Conservation (phyloP, 2,888 invertebrate genomes). For the Malthinus flaveolus region DNA sequence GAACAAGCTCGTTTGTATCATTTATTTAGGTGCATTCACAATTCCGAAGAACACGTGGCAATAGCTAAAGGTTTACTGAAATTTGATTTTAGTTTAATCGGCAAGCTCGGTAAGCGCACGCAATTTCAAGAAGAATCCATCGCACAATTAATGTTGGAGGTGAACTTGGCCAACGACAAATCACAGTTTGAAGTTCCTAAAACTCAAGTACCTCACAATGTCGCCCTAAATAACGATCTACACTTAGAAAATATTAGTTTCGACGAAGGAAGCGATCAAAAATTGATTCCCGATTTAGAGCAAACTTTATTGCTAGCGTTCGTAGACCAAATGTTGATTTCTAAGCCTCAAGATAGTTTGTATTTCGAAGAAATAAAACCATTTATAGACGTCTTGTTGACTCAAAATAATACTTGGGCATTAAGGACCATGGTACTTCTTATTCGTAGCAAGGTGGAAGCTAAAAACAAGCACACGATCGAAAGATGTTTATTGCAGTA, state of each 20-base stretch:
- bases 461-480: conserved; percentile 76
- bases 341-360: conserved; percentile 79
- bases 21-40: conserved; percentile 72
- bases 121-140: conserved; percentile 81
- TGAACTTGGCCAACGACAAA: conserved; percentile 56
- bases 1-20: conserved; percentile 71
- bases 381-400: conserved; percentile 70
- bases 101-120: conserved; percentile 87
- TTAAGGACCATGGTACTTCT: conserved; percentile 75
- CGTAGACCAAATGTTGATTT: conserved; percentile 71
- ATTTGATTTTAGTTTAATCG: conserved; percentile 70
- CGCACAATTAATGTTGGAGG: conserved; percentile 79
- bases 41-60: conserved; percentile 69
- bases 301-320: conserved; percentile 79
- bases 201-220: conserved; percentile 65
- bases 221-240: conserved; percentile 84
- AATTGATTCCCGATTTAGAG: conserved; percentile 67
- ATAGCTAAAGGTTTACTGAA: conserved; percentile 66
- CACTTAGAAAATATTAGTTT: conserved; percentile 79
- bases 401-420: conserved; percentile 74
- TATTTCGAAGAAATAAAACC: conserved; percentile 81
- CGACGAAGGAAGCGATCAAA: conserved; percentile 56
- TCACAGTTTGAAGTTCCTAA: conserved; percentile 57
- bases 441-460: conserved; percentile 77
- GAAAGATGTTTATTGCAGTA: conserved; percentile 88